Evolutionary conservation across 2,888 invertebrate genomes (phyloP), one percentile per base, ranked within the genome.

Genomic region (Yponomeuta cagnagella): DNA sequence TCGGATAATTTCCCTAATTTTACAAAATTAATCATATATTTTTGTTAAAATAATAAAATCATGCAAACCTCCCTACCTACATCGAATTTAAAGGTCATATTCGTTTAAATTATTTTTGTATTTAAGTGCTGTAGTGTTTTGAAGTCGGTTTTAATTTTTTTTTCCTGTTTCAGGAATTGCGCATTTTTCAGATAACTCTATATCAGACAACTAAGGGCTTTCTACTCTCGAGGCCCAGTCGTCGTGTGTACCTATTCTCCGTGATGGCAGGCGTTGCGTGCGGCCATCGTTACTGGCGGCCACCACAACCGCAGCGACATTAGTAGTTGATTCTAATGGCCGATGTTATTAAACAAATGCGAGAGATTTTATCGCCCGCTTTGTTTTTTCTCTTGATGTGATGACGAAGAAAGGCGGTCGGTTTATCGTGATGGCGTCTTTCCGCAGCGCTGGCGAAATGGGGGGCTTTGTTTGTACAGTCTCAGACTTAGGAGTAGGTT

Each of bases 281-380:
- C 67, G 37, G 23, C 48, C 12, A 30, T 58, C 63, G 70, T 75
- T 77, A 69, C 82, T 80, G 75, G 77, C 74, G 77, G 74, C 71
- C 72, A 72, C 73, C 71, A 72, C 73, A 74, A 78, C 80, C 80
- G 75, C 78, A 72, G 71, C 80, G 81, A 86, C 89, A 87, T 87
- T 85, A 87, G 63, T 68, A 71, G 84, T 84, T 85, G 83, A 83
- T 84, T 85, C 83, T 89, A 90, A 91, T 86, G 89, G 89, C 86
- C 79, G 79, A 82, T 83, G 88, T 84, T 90, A 90, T 90, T 90
- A 90, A 86, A 87, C 88, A 88, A 90, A 87, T 87, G 87, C 74
- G 80, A 87, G 80, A 87, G 87, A 89, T 91, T 86, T 87, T 91
- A 90, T 90, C 88, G 79, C 80, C 75, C 76, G 78, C 81, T 82